Conservation (phyloP, 2,797 vertebrate genomes). For the Perodicticus potto region DNA sequence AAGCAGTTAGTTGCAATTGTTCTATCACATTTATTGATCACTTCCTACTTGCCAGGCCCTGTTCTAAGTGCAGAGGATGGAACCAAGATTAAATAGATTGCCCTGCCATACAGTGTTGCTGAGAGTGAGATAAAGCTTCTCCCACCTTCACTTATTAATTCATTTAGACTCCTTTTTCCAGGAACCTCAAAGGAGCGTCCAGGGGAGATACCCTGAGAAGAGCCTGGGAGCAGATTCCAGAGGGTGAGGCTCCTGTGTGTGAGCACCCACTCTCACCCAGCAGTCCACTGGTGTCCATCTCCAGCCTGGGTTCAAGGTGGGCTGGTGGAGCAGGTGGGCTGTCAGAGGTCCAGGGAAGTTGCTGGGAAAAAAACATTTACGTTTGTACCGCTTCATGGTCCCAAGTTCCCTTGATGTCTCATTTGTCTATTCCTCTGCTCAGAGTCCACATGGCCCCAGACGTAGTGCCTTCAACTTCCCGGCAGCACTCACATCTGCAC, state of each 20-base stretch:
- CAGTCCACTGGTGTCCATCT: neutral
- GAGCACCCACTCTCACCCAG: neutral
- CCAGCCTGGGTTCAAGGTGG: rapidly evolving
- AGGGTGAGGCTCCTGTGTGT: neutral
- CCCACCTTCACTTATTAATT: neutral
- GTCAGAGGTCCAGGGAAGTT: neutral
- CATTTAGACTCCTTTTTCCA: neutral
- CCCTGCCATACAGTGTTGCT: neutral
- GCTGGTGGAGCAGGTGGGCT: neutral
- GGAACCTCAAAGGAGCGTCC: neutral
- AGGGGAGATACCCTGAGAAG: neutral
- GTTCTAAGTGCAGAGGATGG: neutral
- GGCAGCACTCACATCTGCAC: no score
- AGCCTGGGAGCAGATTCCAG: neutral
- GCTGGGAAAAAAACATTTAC: neutral
- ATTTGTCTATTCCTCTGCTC: neutral
- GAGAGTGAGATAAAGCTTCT: neutral
- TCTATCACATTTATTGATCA: neutral
- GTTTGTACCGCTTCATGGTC: neutral
- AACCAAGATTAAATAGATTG: neutral
- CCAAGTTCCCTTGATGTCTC: neutral
- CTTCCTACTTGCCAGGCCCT: neutral
- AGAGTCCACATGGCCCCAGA: no score
- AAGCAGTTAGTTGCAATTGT: neutral
- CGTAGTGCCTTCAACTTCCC: no score